Evolutionary conservation across 2,888 invertebrate species (phyloP), one percentile per base, ranked within the genome.

Genomic region (Cataglyphis altisquamis): DNA sequence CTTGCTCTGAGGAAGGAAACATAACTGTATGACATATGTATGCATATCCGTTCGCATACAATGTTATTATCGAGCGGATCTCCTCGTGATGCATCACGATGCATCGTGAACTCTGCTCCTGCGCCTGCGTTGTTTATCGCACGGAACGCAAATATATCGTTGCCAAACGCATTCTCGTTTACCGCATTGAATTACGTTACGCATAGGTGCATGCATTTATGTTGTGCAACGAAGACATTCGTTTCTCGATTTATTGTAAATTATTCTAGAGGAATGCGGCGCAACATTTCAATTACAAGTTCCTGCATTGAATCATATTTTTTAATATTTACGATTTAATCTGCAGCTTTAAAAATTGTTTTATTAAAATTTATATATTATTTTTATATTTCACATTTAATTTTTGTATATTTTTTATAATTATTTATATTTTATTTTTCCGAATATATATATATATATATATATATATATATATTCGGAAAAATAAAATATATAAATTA

Each of bases 21-120:
- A 21, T 82, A 82, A 75, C 82, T 75, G 75, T 74, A 83, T 64
- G 48, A 67, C 48, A 52, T 8, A 8, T 63, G 67, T 75, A 75
- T 68, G 62, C 2, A 52, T 18, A 72, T 72, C 36, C 32, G 29
- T 48, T 32, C 21, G 8, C 48, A 52, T 68, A 21, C 62, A 18
- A 45, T 25, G 29, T 81, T 74, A 63, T 8, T 60, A 80, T 63
- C 74, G 12, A 60, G n/a, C 12, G n/a, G 21, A 41, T 60, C 73
- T 48, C 9, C 15, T 62, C 25, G 60, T 55, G 55, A 25, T 41
- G 66, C 48, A 10, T 55, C 36, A 70, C 36, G 55, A 70, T 25
- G 15, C 32, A n/a, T n/a, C n/a, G 15, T 1, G 21, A 52, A 52
- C n/a, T 32, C 18, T n/a, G 63, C 25, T n/a, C 15, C 39, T 15